Percentiles rank a stretch among this genome's conserved stretches.
Conservation (phyloP, 2,113 vertebrate genomes). For the Bubalus kerabau region DNA sequence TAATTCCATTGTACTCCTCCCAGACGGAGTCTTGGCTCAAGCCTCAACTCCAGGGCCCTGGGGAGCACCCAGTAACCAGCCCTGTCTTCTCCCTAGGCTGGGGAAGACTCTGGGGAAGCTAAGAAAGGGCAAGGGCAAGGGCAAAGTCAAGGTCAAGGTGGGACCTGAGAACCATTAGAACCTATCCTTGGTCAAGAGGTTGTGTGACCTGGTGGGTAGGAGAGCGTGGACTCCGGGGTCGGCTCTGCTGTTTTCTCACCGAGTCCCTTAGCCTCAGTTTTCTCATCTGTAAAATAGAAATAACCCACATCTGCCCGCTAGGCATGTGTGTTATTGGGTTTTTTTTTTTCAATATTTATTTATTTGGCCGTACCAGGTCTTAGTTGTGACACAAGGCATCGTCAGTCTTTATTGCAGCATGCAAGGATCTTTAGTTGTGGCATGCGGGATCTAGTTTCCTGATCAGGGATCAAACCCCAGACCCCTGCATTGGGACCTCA, state of each 20-base stretch:
- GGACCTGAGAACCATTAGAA: not conserved
- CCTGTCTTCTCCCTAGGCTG: not conserved
- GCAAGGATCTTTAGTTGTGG: not conserved
- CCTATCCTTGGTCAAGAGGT: not conserved
- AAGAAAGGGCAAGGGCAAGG: not conserved
- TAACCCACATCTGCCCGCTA: accelerated
- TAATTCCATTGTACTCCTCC: not conserved
- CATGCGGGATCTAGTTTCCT: not conserved
- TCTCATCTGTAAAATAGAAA: not conserved
- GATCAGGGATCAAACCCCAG: not conserved
- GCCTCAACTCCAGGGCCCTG: not conserved
- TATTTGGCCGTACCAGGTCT: not conserved
- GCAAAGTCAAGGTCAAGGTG: not conserved
- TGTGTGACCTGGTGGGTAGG: not conserved
- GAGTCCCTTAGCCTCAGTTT: not conserved
- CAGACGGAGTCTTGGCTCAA: not conserved
- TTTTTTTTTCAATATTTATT: not conserved
- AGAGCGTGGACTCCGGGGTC: not conserved
- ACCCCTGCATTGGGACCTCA: not conserved
- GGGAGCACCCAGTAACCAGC: no score
- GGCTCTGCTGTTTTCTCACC: not conserved
- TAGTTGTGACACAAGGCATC: not conserved
- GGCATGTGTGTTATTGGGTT: not conserved
- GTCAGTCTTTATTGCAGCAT: not conserved
- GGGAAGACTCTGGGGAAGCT: not conserved